These are phyloP conservation scores for Dioctria linearis DNA, from an alignment of 2,888 invertebrate genomes.

Conservation along the genomic window DNA sequence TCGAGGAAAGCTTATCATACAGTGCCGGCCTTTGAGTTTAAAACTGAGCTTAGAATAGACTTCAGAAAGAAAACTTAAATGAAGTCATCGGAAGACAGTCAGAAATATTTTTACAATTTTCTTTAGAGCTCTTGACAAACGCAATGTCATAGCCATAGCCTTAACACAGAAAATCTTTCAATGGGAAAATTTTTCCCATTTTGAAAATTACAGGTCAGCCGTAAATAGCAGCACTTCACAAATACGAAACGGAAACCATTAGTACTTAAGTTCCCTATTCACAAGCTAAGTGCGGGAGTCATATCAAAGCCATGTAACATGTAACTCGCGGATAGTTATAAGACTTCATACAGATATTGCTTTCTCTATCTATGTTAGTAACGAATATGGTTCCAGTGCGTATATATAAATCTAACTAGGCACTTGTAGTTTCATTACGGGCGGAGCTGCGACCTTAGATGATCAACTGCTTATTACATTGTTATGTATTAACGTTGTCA, in stretches of 20 bases:
- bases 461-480: neutral
- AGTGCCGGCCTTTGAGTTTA: too few relatives aligned
- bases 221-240: slow-evolving; percentile 31
- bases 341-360: too few relatives aligned
- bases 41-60: too few relatives aligned
- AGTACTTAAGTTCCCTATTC: slow-evolving; percentile 27
- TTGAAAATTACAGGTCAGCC: slow-evolving; percentile 41
- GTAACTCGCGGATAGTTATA: too few relatives aligned
- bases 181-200: slow-evolving; percentile 49
- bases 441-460: slow-evolving; percentile 20
- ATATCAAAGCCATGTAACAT: too few relatives aligned
- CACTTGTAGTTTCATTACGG: neutral
- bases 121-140: neutral
- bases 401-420: neutral
- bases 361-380: neutral
- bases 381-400: neutral
- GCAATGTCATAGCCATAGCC: slow-evolving; percentile 35
- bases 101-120: neutral
- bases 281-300: neutral
- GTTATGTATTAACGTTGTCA: neutral
- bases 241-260: slow-evolving; percentile 50
- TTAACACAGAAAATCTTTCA: slow-evolving; percentile 52
- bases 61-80: too few relatives aligned
- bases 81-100: neutral
- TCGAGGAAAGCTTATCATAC: too few relatives aligned